These are phyloP conservation scores for Apostichopus japonicus DNA, from an alignment of 35 echinoderm and acorn worm genomes.

Conservation along the genomic window DNA sequence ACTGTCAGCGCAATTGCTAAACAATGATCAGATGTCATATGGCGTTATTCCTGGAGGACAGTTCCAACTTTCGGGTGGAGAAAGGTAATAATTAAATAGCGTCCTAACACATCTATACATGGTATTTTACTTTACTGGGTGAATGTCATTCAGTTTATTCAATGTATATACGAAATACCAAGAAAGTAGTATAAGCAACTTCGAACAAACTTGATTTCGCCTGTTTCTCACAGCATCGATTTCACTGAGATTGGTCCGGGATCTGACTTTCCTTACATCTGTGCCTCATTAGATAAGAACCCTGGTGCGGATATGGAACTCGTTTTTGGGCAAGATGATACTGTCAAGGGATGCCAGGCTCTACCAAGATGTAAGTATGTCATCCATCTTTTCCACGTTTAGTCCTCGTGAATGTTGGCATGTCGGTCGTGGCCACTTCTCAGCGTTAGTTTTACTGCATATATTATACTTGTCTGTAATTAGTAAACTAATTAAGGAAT, in stretches of 20 bases:
- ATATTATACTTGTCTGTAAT: not conserved
- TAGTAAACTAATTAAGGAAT: not conserved
- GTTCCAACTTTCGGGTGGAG: not conserved
- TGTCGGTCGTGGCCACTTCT: too few species aligned
- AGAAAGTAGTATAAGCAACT: too few species aligned
- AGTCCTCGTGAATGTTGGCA: too few species aligned
- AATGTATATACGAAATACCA: too few species aligned
- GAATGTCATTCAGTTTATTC: too few species aligned
- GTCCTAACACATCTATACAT: too few species aligned
- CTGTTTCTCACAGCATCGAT: not conserved
- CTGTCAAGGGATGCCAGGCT: not conserved
- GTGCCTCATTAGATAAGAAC: not conserved
- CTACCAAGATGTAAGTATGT: not conserved
- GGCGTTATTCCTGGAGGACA: constrained; percentile 6
- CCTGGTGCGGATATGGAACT: not conserved
- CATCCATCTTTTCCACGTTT: too few species aligned
- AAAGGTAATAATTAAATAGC: not conserved
- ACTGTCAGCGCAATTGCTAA: constrained; percentile 9
- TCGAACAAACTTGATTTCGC: not conserved
- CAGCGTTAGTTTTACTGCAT: too few species aligned
- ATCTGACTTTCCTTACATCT: not conserved
- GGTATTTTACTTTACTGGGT: too few species aligned
- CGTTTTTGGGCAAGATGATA: not conserved
- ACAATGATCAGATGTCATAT: not conserved
- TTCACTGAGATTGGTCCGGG: not conserved